These are phyloP conservation scores for Cecidostiba fungosa DNA, from an alignment of 2,888 invertebrate genomes.

Conservation along the genomic window DNA sequence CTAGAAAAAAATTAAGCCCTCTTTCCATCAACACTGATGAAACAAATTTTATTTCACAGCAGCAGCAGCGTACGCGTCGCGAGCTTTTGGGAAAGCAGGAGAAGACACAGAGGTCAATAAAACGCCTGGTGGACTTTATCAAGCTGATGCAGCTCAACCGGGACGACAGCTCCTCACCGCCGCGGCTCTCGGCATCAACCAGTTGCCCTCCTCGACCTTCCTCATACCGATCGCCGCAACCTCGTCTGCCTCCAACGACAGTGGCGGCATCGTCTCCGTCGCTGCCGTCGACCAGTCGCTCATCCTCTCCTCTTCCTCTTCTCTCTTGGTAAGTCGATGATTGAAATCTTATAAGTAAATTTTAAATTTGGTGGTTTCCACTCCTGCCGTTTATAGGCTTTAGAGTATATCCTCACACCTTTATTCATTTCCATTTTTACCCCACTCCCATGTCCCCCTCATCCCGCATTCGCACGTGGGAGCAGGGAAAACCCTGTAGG, in stretches of 20 bases:
- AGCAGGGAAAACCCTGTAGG: too few species aligned
- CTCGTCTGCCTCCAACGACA: constrained; percentile 63
- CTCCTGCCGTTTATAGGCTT: too few species aligned
- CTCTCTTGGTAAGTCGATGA: constrained; percentile 33
- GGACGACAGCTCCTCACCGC: constrained; percentile 70
- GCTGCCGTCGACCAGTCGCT: constrained; percentile 60
- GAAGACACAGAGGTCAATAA: constrained; percentile 78
- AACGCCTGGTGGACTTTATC: constrained; percentile 78
- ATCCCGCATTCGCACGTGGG: too few species aligned
- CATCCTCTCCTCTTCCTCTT: neutral
- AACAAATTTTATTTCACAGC: constrained; percentile 66
- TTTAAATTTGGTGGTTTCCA: too few species aligned
- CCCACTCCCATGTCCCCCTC: too few species aligned
- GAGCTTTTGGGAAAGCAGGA: constrained; percentile 77
- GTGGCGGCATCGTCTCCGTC: constrained; percentile 51
- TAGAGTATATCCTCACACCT: too few species aligned
- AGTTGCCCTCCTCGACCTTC: constrained; percentile 77
- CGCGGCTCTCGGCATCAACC: constrained; percentile 73
- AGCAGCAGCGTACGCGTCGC: constrained; percentile 77
- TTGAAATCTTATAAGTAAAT: neutral
- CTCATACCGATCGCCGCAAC: constrained; percentile 73
- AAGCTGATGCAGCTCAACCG: constrained; percentile 74
- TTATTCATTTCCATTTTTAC: too few species aligned
- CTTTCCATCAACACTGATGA: neutral
- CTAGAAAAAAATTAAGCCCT: neutral